Evolutionary conservation across 2,888 invertebrate genomes (phyloP).

Genomic region (Drymonia ruficornis): DNA sequence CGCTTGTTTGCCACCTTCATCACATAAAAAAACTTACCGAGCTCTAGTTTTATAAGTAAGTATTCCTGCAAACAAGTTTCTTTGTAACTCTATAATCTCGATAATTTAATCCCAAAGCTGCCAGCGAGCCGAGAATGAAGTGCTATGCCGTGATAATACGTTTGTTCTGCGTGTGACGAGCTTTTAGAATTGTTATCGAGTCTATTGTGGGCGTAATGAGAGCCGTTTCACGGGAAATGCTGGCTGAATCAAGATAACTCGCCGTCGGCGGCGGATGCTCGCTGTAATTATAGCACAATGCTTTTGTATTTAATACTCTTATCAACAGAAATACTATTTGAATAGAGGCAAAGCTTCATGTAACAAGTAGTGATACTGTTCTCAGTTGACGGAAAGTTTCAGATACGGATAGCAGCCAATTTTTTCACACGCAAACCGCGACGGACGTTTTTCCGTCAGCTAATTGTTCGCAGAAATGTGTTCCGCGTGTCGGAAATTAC

Average conservation of each 20-base stretch:
- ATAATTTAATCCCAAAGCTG: slow-evolving; percentile 22
- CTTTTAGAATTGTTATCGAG: slow-evolving; percentile 72
- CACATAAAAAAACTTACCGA: too few species aligned
- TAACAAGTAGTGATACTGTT: too few species aligned
- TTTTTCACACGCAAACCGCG: too few species aligned
- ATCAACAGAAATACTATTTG: neutral
- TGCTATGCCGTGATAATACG: slow-evolving; percentile 49
- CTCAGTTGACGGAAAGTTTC: too few species aligned
- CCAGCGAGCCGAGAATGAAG: slow-evolving; percentile 41
- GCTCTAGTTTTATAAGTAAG: too few species aligned
- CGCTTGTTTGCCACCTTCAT: too few species aligned
- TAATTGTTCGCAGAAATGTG: too few species aligned
- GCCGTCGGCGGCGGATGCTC: slow-evolving; percentile 44
- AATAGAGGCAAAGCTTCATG: neutral
- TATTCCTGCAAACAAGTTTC: neutral
- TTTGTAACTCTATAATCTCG: slow-evolving; percentile 11
- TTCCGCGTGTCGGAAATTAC: too few species aligned
- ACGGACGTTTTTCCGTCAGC: too few species aligned
- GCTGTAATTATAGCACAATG: slow-evolving; percentile 37
- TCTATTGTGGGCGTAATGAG: slow-evolving; percentile 71
- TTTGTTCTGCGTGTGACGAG: slow-evolving; percentile 58
- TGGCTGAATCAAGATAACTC: slow-evolving; percentile 56
- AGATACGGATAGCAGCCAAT: too few species aligned
- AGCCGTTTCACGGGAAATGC: slow-evolving; percentile 57
- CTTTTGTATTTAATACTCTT: neutral